Evolutionary conservation across 2,888 invertebrate species (phyloP), one percentile per base, ranked within the genome.

Genomic region (Drosophila demipolita): DNA sequence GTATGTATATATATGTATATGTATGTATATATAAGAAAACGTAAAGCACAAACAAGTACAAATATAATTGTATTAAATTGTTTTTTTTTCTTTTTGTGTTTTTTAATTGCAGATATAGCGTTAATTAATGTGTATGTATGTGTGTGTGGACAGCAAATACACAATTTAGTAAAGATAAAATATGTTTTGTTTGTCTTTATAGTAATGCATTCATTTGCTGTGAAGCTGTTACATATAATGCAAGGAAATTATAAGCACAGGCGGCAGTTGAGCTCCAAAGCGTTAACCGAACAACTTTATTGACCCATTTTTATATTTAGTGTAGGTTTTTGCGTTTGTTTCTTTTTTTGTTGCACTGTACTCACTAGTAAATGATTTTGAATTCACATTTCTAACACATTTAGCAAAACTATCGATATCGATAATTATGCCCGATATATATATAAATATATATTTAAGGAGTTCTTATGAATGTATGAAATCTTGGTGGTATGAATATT

Each of bases 401-500:
- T 74, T 26, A 57, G 49, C 60, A 48, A 33, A 35, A 42, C 52
- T 45, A 78, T 66, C 78, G 26, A 11, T 57, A 63, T 53, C 75
- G 74, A 73, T 54, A 62, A 59, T 26, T 72, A 52, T 77, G 55
- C 38, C 32, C 26, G 32, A 45, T 29, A 33, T 54, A 32, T 36
- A 23, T 52, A 20, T n/a, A 1, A 32, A 32, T 52, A 17, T 45
- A 23, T 36, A 38, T 55, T n/a, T 52, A 29, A 33, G 33, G 52
- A 60, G 57, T 65, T 40, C 65, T 65, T 78, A 73, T 66, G 35
- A 48, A 62, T 70, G 69, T 69, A 66, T 69, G 74, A 83, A 84
- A 69, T 87, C 65, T 87, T 85, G 84, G 85, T 89, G 84, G 90
- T 87, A 81, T 84, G 89, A 61, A 59, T 75, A 71, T 80, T 80